Evolutionary conservation across 2,113 vertebrate species (phyloP), one percentile per base, ranked within the genome.

Genomic region (Etia nguti): DNA sequence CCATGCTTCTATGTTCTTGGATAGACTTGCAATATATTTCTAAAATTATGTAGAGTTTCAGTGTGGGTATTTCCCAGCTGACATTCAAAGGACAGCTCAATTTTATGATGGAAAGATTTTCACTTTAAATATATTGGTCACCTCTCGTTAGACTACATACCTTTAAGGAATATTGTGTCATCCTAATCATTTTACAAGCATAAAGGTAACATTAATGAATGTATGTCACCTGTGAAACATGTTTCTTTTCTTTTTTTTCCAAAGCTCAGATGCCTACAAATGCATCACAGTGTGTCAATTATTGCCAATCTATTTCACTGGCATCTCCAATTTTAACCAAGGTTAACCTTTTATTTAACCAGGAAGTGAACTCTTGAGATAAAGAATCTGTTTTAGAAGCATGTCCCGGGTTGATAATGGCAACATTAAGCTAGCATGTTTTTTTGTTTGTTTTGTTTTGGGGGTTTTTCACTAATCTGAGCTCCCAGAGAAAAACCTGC

Each of bases 61-160:
- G 9, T 81, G 26, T 85, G 48, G 29, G 0, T 26, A 10, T 85
- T 85, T 77, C 41, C 60, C 50, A 65, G 48, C 82, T 65, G 88
- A 92, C 82, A 80, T 68, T 92, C 10, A 87, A 56, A 83, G 73
- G 20, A 24, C 80, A 84, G 65, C 65, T 34, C 5, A 13, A 77
- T 88, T 89, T 87, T 68, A 88, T 82, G 89, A 90, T 70, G 36
- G 50, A 80, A 73, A 82, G 24, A 81, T 56, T 84, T 90, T 84
- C 52, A 88, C 84, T 80, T 87, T 90, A 20, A 87, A 79, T 54
- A 82, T 88, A 48, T 70, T 31, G 82, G 89, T 92, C 93, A 85
- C 10, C 80, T 75, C 79, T 56, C 16, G 36, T 36, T 38, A 56
- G 10, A 10, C 56, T 18, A 24, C 13, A 57, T 54, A 11, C 2